Conservation (phyloP, 2,888 invertebrate species). For the Escarpia spicata region DNA sequence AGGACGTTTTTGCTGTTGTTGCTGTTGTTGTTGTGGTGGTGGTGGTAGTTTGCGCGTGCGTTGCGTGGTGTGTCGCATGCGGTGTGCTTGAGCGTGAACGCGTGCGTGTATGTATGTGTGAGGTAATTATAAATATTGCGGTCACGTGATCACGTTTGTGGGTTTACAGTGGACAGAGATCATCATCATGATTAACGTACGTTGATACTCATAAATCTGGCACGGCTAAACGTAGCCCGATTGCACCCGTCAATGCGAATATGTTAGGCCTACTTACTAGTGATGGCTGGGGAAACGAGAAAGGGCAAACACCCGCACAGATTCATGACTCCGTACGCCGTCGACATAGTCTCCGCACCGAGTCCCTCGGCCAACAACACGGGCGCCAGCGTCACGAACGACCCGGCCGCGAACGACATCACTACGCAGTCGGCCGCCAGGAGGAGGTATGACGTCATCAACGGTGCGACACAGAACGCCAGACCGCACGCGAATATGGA, state of each 20-base stretch:
- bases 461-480: conserved; percentile 13
- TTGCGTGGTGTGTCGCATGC: too few species aligned
- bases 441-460: conserved; percentile 14
- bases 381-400: conserved; percentile 20
- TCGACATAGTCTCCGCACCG: background rate
- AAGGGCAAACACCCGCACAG: conserved; percentile 17
- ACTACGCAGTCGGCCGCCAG: conserved; percentile 17
- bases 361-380: conserved; percentile 19
- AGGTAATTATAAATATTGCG: too few species aligned
- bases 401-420: conserved; percentile 22
- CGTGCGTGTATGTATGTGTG: too few species aligned
- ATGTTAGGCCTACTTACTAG: background rate
- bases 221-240: too few species aligned
- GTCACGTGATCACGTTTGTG: too few species aligned
- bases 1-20: too few species aligned
- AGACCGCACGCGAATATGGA: conserved; percentile 22
- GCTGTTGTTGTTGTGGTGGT: too few species aligned
- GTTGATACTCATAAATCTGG: too few species aligned
- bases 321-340: conserved; percentile 24
- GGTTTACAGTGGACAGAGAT: too few species aligned
- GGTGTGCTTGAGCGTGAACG: too few species aligned
- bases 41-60: too few species aligned
- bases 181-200: too few species aligned
- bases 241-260: background rate
- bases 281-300: conserved; percentile 20